Evolutionary conservation across 2,888 invertebrate genomes (phyloP).

Genomic region (Pterostichus madidus): DNA sequence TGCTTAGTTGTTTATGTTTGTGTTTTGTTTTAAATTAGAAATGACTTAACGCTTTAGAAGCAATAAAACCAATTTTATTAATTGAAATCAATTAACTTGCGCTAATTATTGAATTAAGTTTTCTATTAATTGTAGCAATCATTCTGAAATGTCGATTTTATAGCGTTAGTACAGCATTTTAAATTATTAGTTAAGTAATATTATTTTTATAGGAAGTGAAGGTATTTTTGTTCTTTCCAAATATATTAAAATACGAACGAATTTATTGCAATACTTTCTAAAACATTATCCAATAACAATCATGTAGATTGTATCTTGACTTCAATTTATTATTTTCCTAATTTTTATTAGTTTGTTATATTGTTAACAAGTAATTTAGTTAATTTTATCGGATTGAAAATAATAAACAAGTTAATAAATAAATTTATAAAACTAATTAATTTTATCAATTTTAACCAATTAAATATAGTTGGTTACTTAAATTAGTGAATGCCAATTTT

Average conservation of each 20-base stretch:
- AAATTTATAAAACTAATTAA: too few species aligned
- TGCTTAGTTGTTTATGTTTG: too few species aligned
- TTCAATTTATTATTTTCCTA: too few species aligned
- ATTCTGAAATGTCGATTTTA: conserved; percentile 10
- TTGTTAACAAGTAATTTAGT: too few species aligned
- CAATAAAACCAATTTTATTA: conserved; percentile 31
- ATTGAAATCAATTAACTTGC: conserved; percentile 20
- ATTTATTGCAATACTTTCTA: conserved; percentile 28
- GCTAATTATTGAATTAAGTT: conserved; percentile 16
- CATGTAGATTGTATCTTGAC: too few species aligned
- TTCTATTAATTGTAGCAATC: conserved; percentile 14
- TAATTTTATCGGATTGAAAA: too few species aligned
- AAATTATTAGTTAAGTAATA: conserved; percentile 5
- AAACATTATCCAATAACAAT: conserved; percentile 12
- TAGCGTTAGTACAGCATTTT: neutral
- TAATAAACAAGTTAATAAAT: too few species aligned
- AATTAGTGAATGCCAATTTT: too few species aligned
- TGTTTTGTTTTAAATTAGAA: conserved; percentile 20
- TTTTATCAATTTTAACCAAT: too few species aligned
- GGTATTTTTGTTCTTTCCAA: conserved; percentile 27
- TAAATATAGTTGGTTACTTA: too few species aligned
- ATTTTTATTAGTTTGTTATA: too few species aligned
- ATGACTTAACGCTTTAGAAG: conserved; percentile 10
- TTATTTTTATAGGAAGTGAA: conserved; percentile 14
- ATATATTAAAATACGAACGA: conserved; percentile 11